phyloP scores from a whole-genome alignment of 2,113 vertebrate genomes.

The Tor tambroides region DNA sequence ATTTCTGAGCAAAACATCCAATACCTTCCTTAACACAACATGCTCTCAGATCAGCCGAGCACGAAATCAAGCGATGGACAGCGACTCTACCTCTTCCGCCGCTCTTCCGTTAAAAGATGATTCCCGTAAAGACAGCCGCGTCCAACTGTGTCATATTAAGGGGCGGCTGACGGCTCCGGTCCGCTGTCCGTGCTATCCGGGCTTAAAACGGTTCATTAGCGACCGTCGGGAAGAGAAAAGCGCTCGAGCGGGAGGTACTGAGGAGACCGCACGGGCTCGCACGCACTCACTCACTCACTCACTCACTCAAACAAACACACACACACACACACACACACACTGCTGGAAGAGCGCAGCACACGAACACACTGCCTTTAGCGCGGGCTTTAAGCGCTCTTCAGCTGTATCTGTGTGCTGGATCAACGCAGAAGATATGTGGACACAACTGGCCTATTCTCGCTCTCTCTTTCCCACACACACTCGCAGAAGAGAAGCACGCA shows the following conservation, averaged over 20 bases:
- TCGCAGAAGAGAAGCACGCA: conserved; percentile 30
- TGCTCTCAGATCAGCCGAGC: conserved; percentile 34
- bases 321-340: conserved; percentile 18
- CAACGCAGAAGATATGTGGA: conserved; percentile 8
- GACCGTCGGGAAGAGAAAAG: conserved; percentile 2
- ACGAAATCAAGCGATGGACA: conserved; percentile 26
- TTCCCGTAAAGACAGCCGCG: conserved; percentile 19
- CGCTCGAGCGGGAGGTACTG: conserved; percentile 27
- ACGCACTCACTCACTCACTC: background rate
- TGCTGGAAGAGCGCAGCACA: conserved; percentile 34
- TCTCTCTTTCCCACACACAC: background rate
- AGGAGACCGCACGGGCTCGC: conserved; percentile 22
- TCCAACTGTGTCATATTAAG: conserved; percentile 35
- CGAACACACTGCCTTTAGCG: background rate
- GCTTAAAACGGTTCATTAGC: conserved; percentile 28
- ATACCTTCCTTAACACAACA: background rate
- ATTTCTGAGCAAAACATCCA: background rate
- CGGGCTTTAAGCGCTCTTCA: background rate
- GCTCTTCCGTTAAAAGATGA: conserved; percentile 23
- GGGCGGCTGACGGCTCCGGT: conserved; percentile 14
- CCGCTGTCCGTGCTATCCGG: conserved; percentile 36
- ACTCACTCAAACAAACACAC: background rate
- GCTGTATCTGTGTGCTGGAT: conserved; percentile 9
- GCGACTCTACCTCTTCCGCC: conserved; percentile 38
- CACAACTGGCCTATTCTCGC: background rate